A percentile compares a stretch with the other conserved stretches of the same genome.
Conservation (phyloP, 2,113 vertebrate genomes). For the Dendrocopos noguchii region DNA sequence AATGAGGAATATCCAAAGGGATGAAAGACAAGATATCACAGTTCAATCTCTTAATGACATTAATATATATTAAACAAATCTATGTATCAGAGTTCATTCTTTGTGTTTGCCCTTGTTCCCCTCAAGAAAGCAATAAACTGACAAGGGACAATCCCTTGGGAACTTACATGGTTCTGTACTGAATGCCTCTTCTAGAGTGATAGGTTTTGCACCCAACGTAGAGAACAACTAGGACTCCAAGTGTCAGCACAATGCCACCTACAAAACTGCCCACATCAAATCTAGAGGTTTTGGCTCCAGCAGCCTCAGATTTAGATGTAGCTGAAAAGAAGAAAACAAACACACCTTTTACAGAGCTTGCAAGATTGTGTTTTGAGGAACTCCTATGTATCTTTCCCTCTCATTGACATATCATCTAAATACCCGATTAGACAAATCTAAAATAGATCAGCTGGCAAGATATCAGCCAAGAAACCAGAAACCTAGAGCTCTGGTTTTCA, state of each 20-base stretch:
- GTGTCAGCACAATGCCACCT: slow-evolving; percentile 81
- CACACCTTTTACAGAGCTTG: background rate
- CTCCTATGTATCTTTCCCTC: background rate
- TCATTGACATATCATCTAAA: background rate
- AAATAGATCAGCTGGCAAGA: background rate
- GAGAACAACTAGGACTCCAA: slow-evolving; percentile 73
- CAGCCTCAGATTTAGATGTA: slow-evolving; percentile 55
- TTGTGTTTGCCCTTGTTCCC: background rate
- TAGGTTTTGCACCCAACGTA: slow-evolving; percentile 81
- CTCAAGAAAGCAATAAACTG: background rate
- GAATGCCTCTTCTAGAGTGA: slow-evolving; percentile 79
- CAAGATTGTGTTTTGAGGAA: background rate
- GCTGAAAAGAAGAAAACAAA: slow-evolving; percentile 54
- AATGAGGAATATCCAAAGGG: background rate
- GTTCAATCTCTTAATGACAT: background rate
- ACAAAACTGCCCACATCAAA: slow-evolving; percentile 82
- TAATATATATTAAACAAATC: background rate
- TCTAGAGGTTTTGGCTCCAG: slow-evolving; percentile 11
- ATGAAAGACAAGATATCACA: background rate
- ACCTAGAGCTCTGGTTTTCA: background rate
- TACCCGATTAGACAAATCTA: background rate
- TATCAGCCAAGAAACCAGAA: background rate
- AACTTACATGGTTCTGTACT: slow-evolving; percentile 84
- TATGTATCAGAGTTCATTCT: background rate
- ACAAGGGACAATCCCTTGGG: background rate